Conservation (phyloP, 2,113 vertebrate species). For the Antechinus flavipes region DNA sequence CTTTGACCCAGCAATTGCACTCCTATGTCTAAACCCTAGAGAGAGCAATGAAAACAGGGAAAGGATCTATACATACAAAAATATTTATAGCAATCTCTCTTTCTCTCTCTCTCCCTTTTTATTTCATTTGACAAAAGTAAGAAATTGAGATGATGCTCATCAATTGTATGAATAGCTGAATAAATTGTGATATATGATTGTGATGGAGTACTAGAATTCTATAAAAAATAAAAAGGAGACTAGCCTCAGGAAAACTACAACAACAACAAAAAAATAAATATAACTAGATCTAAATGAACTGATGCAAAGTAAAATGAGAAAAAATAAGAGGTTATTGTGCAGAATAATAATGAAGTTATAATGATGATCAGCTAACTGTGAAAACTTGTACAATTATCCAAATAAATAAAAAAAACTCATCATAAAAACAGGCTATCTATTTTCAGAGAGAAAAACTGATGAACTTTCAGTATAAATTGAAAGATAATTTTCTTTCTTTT, state of each 20-base stretch:
- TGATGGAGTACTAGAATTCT: too few relatives aligned
- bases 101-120: too few relatives aligned
- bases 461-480: background rate
- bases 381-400: background rate
- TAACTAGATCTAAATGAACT: background rate
- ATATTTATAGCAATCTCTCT: too few relatives aligned
- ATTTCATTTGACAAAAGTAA: too few relatives aligned
- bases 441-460: background rate
- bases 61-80: too few relatives aligned
- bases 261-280: too few relatives aligned
- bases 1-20: background rate
- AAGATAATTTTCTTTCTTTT: background rate
- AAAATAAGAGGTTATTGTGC: background rate
- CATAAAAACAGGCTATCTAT: background rate
- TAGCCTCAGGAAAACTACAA: background rate
- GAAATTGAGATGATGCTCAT: too few relatives aligned
- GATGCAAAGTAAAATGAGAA: background rate
- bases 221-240: background rate
- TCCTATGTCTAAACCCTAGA: background rate
- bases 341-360: background rate
- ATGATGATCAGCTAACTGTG: background rate
- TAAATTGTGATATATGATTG: too few relatives aligned
- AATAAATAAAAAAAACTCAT: background rate
- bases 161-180: too few relatives aligned
- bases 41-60: background rate